phyloP scores from a whole-genome alignment of 2,797 vertebrate genomes.

The Silurus lanzhouensis region DNA sequence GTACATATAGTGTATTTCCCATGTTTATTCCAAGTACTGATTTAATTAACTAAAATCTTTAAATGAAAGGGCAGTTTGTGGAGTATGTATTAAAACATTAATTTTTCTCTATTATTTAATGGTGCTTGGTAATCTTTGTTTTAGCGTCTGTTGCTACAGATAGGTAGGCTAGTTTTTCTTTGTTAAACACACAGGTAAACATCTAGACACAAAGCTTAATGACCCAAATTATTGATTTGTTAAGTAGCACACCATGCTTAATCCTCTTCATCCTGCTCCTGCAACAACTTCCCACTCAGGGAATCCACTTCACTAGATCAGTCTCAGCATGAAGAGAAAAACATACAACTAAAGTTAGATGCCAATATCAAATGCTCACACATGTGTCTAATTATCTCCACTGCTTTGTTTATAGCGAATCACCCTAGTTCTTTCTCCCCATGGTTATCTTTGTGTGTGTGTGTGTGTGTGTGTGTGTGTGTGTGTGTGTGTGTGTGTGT shows the following conservation, averaged over 20 bases:
- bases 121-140: background rate
- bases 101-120: background rate
- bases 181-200: constrained; percentile 18
- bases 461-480: constrained; percentile 62
- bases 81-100: background rate
- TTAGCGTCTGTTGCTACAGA: background rate
- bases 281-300: constrained; percentile 18
- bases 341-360: constrained; percentile 46
- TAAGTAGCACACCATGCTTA: constrained; percentile 44
- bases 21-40: background rate
- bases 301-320: constrained; percentile 8
- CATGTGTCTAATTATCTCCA: constrained; percentile 58
- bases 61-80: background rate
- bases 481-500: constrained; percentile 57
- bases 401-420: constrained; percentile 52
- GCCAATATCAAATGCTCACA: constrained; percentile 48
- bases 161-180: constrained; percentile 5
- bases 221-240: constrained; percentile 62
- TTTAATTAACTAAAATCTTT: background rate
- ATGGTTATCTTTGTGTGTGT: constrained; percentile 44
- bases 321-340: constrained; percentile 38
- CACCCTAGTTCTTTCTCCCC: constrained; percentile 48
- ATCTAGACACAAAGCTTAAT: constrained; percentile 64
- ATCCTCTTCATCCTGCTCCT: constrained; percentile 31
- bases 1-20: background rate